These are phyloP conservation scores for Protonibea diacanthus DNA, from an alignment of 2,797 vertebrate genomes.

Conservation along the genomic window DNA sequence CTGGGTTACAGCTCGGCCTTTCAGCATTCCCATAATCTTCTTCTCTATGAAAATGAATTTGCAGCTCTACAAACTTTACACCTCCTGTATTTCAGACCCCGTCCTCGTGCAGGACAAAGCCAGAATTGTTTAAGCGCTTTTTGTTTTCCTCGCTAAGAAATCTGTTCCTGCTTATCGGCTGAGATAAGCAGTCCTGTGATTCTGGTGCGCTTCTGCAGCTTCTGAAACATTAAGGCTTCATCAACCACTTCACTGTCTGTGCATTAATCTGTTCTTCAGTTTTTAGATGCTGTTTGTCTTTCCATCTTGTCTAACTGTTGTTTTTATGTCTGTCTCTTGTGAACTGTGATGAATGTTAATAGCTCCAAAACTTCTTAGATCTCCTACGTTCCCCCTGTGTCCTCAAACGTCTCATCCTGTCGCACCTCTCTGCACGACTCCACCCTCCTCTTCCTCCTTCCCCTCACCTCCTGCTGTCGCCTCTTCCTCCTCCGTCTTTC, in stretches of 20 bases:
- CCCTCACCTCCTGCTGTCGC: background rate
- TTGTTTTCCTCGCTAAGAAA: background rate
- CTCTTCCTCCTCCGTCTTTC: slow-evolving; percentile 49
- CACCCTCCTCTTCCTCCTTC: slow-evolving; percentile 7
- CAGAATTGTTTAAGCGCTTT: background rate
- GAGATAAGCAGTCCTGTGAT: slow-evolving; percentile 42
- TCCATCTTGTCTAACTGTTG: slow-evolving; percentile 61
- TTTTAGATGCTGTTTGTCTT: slow-evolving; percentile 47
- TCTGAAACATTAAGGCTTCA: slow-evolving; percentile 26
- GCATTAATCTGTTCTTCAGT: slow-evolving; percentile 38
- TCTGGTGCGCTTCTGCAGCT: slow-evolving; percentile 65
- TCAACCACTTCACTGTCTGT: slow-evolving; percentile 39
- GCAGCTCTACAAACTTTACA: background rate
- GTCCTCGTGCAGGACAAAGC: background rate
- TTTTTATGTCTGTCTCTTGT: slow-evolving; percentile 76
- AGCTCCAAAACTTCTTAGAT: slow-evolving; percentile 60
- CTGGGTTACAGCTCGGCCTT: background rate
- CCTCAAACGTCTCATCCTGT: slow-evolving; percentile 41
- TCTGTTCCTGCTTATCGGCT: slow-evolving; percentile 46
- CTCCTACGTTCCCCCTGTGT: slow-evolving; percentile 30
- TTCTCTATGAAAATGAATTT: background rate
- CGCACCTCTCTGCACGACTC: background rate
- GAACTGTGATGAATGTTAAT: slow-evolving; percentile 34
- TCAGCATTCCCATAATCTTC: background rate
- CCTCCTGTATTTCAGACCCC: background rate